These are phyloP conservation scores for Emmelina monodactyla DNA, from an alignment of 2,888 invertebrate species.

Conservation along the genomic window DNA sequence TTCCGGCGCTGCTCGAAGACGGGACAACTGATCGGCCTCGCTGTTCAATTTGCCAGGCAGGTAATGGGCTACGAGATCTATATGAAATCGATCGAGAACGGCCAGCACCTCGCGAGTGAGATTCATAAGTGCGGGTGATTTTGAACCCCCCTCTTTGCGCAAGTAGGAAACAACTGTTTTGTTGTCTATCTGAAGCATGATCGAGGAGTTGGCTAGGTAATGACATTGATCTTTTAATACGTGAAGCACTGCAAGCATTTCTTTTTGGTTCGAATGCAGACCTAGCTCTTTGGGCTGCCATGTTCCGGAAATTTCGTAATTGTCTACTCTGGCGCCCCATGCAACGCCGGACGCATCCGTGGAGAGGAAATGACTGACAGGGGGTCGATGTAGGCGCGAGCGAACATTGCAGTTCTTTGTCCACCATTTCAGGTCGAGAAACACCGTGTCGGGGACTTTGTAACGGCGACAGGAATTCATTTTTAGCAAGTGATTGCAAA, in stretches of 20 bases:
- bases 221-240: slow-evolving; percentile 5
- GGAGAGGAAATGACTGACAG: slow-evolving; percentile 7
- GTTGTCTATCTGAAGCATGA: slow-evolving; percentile 16
- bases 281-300: slow-evolving; percentile 1
- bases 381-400: too few species aligned
- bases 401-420: too few species aligned
- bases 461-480: not conserved
- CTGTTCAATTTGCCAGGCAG: slow-evolving; percentile 9
- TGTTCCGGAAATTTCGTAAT: not conserved
- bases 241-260: slow-evolving; percentile 5
- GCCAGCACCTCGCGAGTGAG: slow-evolving; percentile 5
- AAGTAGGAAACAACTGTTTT: slow-evolving; percentile 13
- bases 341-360: slow-evolving; percentile 13
- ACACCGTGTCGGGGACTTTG: not conserved
- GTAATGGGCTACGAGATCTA: slow-evolving; percentile 3
- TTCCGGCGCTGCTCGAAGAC: slow-evolving; percentile 2
- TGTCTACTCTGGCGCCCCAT: slow-evolving; percentile 10
- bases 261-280: slow-evolving; percentile 7
- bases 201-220: not conserved
- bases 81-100: slow-evolving; percentile 1
- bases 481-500: not conserved
- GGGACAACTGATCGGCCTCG: slow-evolving; percentile 8
- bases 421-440: slow-evolving; percentile 8
- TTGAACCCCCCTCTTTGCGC: slow-evolving; percentile 17
- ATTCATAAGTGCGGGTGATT: slow-evolving; percentile 5